Evolutionary conservation across 2,888 invertebrate genomes (phyloP).

Genomic region (Erebia palarica): DNA sequence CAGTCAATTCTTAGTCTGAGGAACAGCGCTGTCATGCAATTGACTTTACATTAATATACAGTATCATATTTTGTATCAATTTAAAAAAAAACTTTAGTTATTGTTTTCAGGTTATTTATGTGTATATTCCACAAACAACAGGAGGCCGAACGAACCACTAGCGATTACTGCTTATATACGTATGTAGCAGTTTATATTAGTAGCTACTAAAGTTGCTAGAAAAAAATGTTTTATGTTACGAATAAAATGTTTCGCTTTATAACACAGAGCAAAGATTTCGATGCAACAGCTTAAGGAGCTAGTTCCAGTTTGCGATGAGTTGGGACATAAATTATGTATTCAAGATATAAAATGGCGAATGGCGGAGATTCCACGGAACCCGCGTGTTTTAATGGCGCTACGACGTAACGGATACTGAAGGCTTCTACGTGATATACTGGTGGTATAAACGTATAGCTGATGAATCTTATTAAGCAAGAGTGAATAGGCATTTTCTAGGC

Average conservation of each 20-base stretch:
- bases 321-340: constrained; percentile 74
- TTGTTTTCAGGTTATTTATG: too few species aligned
- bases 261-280: constrained; percentile 18
- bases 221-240: background rate
- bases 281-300: constrained; percentile 30
- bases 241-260: constrained; percentile 4
- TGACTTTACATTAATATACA: background rate
- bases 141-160: too few species aligned
- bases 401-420: constrained; percentile 51
- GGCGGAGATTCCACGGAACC: constrained; percentile 69
- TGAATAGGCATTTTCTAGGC: too few species aligned
- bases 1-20: too few species aligned
- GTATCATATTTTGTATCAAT: too few species aligned
- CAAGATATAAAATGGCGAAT: constrained; percentile 74
- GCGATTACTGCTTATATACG: too few species aligned
- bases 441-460: background rate
- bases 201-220: background rate
- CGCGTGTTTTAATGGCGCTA: constrained; percentile 69
- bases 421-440: constrained; percentile 42
- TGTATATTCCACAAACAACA: too few species aligned
- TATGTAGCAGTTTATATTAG: too few species aligned
- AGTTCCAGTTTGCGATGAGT: constrained; percentile 45
- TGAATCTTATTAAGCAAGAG: background rate
- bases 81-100: too few species aligned
- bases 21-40: too few species aligned